phyloP scores from a whole-genome alignment of 2,113 vertebrate genomes.

The Bubo bubo region DNA sequence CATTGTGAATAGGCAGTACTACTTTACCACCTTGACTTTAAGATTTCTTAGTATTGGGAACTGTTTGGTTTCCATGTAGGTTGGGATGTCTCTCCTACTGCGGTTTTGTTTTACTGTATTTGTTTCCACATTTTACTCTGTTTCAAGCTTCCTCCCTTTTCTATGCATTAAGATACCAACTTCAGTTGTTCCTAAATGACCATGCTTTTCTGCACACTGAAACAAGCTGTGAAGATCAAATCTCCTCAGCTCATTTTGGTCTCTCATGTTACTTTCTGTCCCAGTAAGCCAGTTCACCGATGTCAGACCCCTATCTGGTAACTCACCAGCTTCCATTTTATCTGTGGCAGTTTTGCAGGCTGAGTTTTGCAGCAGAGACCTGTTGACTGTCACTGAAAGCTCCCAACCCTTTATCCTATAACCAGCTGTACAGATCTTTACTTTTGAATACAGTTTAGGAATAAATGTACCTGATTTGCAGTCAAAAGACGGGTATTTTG shows the following conservation, averaged over 20 bases:
- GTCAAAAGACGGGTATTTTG: not conserved
- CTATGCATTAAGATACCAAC: not conserved
- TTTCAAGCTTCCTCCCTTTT: not conserved
- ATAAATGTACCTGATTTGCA: not conserved
- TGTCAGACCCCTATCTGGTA: fast-evolving
- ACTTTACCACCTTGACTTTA: not conserved
- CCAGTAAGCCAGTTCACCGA: not conserved
- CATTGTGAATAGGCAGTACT: not conserved
- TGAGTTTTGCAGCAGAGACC: not conserved
- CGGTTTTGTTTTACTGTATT: not conserved
- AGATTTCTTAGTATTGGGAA: not conserved
- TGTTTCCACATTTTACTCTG: not conserved
- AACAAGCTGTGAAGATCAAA: not conserved
- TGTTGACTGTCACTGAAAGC: not conserved
- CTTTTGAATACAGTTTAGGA: not conserved
- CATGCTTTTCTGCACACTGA: not conserved
- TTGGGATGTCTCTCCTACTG: not conserved
- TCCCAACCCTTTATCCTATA: not conserved
- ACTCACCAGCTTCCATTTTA: not conserved
- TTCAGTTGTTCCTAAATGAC: not conserved
- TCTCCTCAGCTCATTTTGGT: not conserved
- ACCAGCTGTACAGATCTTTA: not conserved
- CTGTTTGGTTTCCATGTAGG: not conserved
- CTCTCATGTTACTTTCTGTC: not conserved
- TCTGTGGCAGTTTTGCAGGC: not conserved